Percentiles rank a stretch among this genome's conserved stretches.
These are phyloP conservation scores for Artibeus lituratus DNA, from an alignment of 2,797 vertebrate species.

Conservation along the genomic window DNA sequence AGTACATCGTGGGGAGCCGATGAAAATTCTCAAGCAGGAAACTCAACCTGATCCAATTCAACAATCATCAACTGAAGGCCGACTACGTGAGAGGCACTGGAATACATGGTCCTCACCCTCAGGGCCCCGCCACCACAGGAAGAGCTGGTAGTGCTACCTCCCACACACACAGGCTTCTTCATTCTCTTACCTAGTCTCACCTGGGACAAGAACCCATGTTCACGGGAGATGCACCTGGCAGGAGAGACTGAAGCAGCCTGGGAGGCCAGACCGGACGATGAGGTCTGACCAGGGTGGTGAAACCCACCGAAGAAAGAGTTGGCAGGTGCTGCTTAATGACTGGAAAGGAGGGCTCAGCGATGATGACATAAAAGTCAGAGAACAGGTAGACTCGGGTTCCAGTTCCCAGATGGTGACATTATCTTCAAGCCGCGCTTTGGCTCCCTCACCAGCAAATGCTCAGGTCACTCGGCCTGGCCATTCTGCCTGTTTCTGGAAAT, in stretches of 20 bases:
- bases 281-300: not conserved
- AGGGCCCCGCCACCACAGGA: not conserved
- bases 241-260: not conserved
- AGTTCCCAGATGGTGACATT: constrained; percentile 25
- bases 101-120: not conserved
- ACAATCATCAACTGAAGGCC: not conserved
- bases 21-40: constrained; percentile 5
- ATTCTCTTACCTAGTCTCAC: constrained; percentile 17
- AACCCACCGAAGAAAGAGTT: not conserved
- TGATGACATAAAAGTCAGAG: not conserved
- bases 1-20: not conserved
- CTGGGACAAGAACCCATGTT: not conserved
- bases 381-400: constrained; percentile 15
- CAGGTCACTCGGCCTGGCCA: constrained; percentile 8
- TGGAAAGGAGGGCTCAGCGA: not conserved
- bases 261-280: not conserved
- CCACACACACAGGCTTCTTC: not conserved
- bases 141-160: not conserved
- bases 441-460: constrained; percentile 18
- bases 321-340: not conserved
- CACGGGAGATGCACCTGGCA: not conserved
- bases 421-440: constrained; percentile 24
- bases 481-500: constrained; percentile 59
- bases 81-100: not conserved
- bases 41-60: not conserved